Evolutionary conservation across 2,888 invertebrate species (phyloP).

Genomic region (Philhelius pedissequus): DNA sequence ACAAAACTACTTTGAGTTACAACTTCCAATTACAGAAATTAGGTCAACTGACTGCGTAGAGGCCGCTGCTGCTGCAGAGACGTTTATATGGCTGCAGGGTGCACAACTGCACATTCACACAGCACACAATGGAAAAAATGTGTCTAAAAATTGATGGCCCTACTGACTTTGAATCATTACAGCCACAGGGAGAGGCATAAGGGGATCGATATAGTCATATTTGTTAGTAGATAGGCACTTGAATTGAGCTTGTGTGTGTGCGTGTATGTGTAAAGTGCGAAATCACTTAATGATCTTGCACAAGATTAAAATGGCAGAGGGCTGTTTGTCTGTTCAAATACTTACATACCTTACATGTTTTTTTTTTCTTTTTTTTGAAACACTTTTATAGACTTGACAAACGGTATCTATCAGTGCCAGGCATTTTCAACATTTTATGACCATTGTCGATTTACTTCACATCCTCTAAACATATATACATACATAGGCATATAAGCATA

Average conservation of each 20-base stretch:
- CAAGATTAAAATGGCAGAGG: conserved; percentile 32
- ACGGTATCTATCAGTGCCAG: conserved; percentile 55
- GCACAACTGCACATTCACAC: neutral
- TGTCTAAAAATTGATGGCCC: conserved; percentile 60
- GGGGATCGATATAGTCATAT: neutral
- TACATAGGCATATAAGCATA: neutral
- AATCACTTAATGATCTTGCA: conserved; percentile 51
- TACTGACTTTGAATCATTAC: conserved; percentile 25
- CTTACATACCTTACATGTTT: neutral
- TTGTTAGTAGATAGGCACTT: conserved; percentile 4
- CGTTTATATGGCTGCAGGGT: conserved; percentile 58
- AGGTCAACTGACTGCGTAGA: conserved; percentile 74
- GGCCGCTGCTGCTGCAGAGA: conserved; percentile 28
- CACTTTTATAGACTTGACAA: conserved; percentile 40
- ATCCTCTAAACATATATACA: neutral
- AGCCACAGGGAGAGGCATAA: neutral
- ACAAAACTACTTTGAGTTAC: conserved; percentile 45
- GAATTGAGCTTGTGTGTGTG: conserved; percentile 7
- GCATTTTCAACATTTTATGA: neutral
- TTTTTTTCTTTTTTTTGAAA: neutral
- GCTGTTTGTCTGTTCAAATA: conserved; percentile 2
- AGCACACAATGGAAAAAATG: conserved; percentile 43
- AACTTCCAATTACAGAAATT: conserved; percentile 73
- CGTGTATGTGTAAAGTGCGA: conserved; percentile 27
- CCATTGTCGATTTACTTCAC: conserved; percentile 19